These are phyloP conservation scores for Diadegma fenestrale DNA, from an alignment of 2,888 invertebrate genomes.

Conservation along the genomic window DNA sequence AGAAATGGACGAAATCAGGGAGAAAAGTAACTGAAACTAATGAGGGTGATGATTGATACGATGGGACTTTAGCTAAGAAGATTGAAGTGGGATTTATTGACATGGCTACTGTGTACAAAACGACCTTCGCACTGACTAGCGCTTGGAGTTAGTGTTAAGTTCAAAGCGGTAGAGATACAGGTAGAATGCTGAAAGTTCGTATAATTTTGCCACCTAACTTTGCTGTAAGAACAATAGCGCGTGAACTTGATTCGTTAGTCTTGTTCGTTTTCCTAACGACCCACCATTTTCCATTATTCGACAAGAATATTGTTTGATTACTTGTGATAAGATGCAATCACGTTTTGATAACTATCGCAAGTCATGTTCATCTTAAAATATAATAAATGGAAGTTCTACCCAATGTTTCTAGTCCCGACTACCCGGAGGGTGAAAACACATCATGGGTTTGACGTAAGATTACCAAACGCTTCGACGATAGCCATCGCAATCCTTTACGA, in stretches of 20 bases:
- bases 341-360: not conserved
- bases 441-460: not conserved
- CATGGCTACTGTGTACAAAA: not conserved
- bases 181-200: not conserved
- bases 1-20: not conserved
- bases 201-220: not conserved
- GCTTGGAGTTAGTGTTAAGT: not conserved
- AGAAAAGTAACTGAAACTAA: not conserved
- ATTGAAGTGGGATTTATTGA: not conserved
- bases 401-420: not conserved
- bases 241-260: not conserved
- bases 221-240: not conserved
- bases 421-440: not conserved
- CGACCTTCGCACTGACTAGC: not conserved
- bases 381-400: not conserved
- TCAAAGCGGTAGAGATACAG: not conserved
- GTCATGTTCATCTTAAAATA: not conserved
- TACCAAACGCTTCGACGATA: not conserved
- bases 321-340: not conserved
- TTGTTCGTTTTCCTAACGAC: not conserved
- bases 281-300: not conserved
- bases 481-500: not conserved
- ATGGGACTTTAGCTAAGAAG: not conserved
- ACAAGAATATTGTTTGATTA: not conserved
- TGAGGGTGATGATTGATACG: not conserved